phyloP scores from a whole-genome alignment of 53 echinoderm and acorn worm species.

The Glandiceps talaboti region DNA sequence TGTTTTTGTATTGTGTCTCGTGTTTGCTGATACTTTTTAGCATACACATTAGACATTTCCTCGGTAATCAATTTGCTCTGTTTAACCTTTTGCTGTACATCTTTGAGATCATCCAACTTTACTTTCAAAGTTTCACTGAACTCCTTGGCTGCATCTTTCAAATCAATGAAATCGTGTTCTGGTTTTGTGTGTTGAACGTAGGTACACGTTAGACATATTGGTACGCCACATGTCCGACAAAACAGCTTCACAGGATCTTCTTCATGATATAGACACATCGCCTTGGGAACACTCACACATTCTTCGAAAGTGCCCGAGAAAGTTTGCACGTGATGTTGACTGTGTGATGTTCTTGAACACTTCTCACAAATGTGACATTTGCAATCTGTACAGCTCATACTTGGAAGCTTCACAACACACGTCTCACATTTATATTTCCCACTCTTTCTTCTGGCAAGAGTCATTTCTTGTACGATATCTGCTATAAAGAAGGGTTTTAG shows the following conservation, averaged over 20 bases:
- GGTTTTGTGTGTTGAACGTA: neutral
- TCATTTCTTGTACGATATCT: neutral
- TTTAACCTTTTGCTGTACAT: neutral
- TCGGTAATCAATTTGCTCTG: neutral
- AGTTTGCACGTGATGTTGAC: neutral
- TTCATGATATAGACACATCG: neutral
- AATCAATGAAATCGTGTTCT: neutral
- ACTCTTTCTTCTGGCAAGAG: neutral
- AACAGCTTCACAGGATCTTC: neutral
- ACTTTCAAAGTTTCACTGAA: neutral
- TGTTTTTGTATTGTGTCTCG: neutral
- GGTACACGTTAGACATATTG: neutral
- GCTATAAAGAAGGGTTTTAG: neutral
- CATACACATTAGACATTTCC: neutral
- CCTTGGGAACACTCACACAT: neutral
- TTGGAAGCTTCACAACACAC: neutral
- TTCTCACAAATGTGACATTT: neutral
- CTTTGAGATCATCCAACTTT: neutral
- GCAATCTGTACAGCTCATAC: neutral
- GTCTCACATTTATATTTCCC: neutral
- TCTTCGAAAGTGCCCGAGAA: neutral
- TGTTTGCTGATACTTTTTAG: neutral
- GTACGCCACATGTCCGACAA: neutral
- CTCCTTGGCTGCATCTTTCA: neutral
- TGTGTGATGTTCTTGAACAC: neutral